Base-by-base conservation (phyloP, 2,797 vertebrate genomes). In the Sylvia borin region DNA sequence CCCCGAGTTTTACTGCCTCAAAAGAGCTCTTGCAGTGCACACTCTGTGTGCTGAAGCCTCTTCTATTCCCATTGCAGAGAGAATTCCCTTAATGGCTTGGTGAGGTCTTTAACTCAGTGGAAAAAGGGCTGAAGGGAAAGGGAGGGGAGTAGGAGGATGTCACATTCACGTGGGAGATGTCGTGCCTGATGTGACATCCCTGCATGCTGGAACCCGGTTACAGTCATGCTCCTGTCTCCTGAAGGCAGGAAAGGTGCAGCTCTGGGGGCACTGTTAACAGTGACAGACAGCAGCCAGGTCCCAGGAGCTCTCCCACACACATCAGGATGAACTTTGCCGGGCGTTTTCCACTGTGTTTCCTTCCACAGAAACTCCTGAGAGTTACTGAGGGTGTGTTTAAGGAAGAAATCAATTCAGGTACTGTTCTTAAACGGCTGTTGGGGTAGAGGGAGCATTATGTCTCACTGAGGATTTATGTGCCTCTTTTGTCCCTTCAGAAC, bases 281-380 rank as follows among this genome's bases (percentile, higher is more conserved):
- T 38, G 92, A 90, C 65, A 78, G 82, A 40, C 86, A 93, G 76
- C 73, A 72, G 0, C 58, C 67, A 51, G 40, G n/a, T 90, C 83
- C 77, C 88, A 45, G 74, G 88, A 75, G 82, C 31, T 95, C 90
- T 95, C 93, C 94, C 92, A 93, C 85, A 16, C 82, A 90, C 77
- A 29, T 67, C 65, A 54, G 64, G 68, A 65, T 36, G 62, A 67
- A 68, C 81, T 68, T 89, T 83, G 54, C 65, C 58, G 55, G 65
- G 82, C 55, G 73, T 21, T 34, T 19, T 3, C 6, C 6, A 5
- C 9, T 1, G 3, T 24, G 11, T 45, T 90, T n/a, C 74, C 31
- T 91, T 93, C 81, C 45, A 68, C 38, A 67, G n/a, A 17, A 79
- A 1, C 51, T 67, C 57, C 36, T 40, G 16, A 58, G 65, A 62